phyloP scores from a whole-genome alignment of 2,113 vertebrate genomes.

The Esox niger region DNA sequence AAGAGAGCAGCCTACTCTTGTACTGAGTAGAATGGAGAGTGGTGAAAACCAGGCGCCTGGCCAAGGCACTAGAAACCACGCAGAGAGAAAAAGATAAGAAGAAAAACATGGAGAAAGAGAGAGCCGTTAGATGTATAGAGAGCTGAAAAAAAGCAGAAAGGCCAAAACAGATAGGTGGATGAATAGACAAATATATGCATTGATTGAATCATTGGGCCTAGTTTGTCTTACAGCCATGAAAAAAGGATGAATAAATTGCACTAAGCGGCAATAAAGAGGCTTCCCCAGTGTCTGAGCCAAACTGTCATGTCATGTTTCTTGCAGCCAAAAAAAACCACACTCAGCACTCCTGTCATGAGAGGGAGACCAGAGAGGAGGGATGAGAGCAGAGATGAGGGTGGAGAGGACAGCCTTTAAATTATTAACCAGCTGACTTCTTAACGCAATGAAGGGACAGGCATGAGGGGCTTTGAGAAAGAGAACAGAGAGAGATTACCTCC shows the following conservation, averaged over 20 bases:
- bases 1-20: background rate
- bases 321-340: background rate
- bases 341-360: slow-evolving; percentile 3
- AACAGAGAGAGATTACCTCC: too few species aligned
- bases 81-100: background rate
- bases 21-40: too few species aligned
- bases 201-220: background rate
- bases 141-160: background rate
- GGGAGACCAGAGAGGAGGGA: background rate
- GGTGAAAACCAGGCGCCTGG: background rate
- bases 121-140: background rate
- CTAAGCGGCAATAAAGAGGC: background rate
- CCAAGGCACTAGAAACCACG: background rate
- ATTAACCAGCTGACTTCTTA: background rate
- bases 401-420: background rate
- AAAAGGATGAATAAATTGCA: background rate
- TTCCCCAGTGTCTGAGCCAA: slow-evolving; percentile 6
- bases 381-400: background rate
- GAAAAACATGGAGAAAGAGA: background rate
- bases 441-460: background rate
- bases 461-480: background rate
- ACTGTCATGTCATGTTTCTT: background rate
- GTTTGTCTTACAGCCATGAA: background rate
- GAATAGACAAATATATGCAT: background rate
- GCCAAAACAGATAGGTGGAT: background rate